A percentile compares a stretch with the other conserved stretches of the same genome.
phyloP scores from a whole-genome alignment of 2,113 vertebrate genomes.

The Callorhinus ursinus region DNA sequence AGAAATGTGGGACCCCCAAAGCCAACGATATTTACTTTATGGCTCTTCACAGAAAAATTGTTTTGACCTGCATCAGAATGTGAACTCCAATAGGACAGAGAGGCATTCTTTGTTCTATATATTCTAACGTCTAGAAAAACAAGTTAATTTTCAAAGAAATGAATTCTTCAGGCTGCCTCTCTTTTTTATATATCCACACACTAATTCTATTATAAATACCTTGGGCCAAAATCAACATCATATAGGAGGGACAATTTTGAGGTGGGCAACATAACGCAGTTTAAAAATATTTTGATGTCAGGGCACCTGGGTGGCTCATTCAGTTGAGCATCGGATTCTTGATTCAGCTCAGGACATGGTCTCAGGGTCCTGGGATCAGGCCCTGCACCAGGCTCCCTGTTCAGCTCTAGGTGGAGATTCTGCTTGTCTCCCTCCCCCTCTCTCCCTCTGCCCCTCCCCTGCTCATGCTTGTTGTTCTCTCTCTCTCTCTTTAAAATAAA shows the following conservation, averaged over 20 bases:
- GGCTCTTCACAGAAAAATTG: background rate
- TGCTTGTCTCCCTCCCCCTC: background rate
- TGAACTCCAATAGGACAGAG: background rate
- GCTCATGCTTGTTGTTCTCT: background rate
- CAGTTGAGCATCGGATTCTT: background rate
- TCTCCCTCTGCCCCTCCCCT: background rate
- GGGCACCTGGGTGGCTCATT: background rate
- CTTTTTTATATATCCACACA: background rate
- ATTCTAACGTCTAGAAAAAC: background rate
- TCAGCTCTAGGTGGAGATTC: background rate
- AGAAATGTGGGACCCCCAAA: background rate
- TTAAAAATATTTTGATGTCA: background rate
- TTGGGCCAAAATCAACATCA: background rate
- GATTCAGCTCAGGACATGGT: background rate
- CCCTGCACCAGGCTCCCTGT: accelerated
- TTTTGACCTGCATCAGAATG: background rate
- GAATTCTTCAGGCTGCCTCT: background rate
- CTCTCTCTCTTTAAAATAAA: background rate
- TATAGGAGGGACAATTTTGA: background rate
- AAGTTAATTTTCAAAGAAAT: background rate
- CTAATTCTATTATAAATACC: background rate
- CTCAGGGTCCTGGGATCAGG: background rate
- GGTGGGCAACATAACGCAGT: accelerated
- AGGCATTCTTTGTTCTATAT: background rate
- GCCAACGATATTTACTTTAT: background rate